A percentile compares a stretch with the other conserved stretches of the same genome.
phyloP scores from a whole-genome alignment of 2,113 vertebrate genomes.

The Nerophis lumbriciformis region DNA sequence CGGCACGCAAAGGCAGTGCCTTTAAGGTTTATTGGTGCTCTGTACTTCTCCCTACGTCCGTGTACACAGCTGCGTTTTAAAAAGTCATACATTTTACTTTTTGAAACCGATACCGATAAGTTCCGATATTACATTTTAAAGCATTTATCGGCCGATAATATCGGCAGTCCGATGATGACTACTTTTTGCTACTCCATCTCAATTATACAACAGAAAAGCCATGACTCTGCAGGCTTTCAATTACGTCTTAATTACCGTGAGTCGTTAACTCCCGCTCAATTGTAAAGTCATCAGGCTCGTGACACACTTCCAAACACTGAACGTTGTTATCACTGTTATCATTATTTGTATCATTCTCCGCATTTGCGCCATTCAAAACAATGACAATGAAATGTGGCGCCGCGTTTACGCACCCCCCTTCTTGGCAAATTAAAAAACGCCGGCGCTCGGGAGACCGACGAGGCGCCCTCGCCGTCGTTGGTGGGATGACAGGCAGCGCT shows the following conservation, averaged over 20 bases:
- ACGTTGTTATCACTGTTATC: constrained; percentile 17
- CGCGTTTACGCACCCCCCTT: constrained; percentile 41
- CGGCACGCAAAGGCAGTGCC: no score
- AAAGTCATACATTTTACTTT: no score
- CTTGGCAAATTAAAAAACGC: constrained; percentile 48
- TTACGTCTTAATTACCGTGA: constrained; percentile 11
- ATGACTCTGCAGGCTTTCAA: not conserved
- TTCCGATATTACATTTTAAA: no score
- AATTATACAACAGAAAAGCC: no score
- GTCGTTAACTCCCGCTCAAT: constrained; percentile 28
- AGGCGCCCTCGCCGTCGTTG: constrained; percentile 36
- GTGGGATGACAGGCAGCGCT: constrained; percentile 36
- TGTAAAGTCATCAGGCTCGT: constrained; percentile 15
- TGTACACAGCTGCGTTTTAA: no score
- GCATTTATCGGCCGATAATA: no score
- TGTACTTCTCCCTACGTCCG: no score
- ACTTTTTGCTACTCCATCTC: no score
- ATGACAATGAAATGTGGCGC: constrained; percentile 51
- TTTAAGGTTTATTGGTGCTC: no score
- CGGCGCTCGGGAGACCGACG: constrained; percentile 33
- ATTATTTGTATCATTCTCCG: not conserved
- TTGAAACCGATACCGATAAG: no score
- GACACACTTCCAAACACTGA: constrained; percentile 22
- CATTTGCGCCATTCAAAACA: constrained; percentile 25
- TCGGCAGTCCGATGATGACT: no score